Base-by-base conservation (phyloP, 2,888 invertebrate species). In the Lasioglossum leucozonium region DNA sequence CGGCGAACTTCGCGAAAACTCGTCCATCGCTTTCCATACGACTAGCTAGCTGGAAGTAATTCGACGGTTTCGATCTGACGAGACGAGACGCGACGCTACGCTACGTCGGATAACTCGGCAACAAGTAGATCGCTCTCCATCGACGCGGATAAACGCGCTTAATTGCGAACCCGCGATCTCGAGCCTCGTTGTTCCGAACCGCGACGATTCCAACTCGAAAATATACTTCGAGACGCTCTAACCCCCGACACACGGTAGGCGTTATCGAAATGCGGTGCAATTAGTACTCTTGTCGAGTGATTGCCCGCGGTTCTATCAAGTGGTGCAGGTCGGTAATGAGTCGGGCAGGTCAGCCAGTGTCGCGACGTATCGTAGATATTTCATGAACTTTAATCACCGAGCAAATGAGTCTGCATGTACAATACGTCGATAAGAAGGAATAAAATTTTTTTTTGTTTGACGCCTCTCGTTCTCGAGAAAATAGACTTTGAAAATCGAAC, bases 41-140 rank as follows among this genome's bases (percentile, higher is more conserved):
- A 47, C 58, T 62, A 26, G 40, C 10, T 26, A 5, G 16, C 22
- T 3, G 26, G 42, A 73, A 81, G 58, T 75, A 81, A 81, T 40
- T 37, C 13, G 13, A 16, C 18, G 10, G 37, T 34, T 65, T 34
- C 72, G 73, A 74, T 42, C n/a, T 37, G 62, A 44, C 34, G 3
- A 34, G 34, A n/a, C n/a, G n/a, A n/a, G 34, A 34, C 34, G 34
- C 34, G 34, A 34, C 34, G 34, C 34, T 1, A 34, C 34, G 34
- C 34, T 1, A 34, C 44, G 26, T 73, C 67, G 44, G 67, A 67
- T n/a, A 69, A 82, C 47, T 42, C 30, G 34, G 71, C 81, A 71
- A 74, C 80, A 71, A 83, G 51, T 72, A 67, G 81, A 62, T 83
- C 80, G 82, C n/a, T 51, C 71, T 4, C 55, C 42, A 72, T 81